These are phyloP conservation scores for Sthenelais limicola DNA, from an alignment of 2,888 invertebrate genomes.

Conservation along the genomic window DNA sequence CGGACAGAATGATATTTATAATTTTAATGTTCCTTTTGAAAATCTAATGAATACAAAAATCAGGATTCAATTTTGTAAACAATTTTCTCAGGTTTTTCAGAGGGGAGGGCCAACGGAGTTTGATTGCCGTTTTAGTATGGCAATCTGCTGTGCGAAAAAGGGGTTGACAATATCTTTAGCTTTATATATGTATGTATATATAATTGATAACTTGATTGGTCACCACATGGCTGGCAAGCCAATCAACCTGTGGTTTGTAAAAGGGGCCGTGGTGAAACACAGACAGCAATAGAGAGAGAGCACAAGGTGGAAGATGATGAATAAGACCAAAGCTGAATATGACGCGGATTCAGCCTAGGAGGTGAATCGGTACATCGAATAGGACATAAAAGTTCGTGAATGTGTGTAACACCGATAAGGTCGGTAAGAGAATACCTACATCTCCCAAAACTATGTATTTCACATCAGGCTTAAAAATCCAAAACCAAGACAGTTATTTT, in stretches of 20 bases:
- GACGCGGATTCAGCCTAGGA: conserved; percentile 21
- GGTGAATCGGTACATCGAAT: conserved; percentile 36
- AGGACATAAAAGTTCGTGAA: conserved; percentile 37
- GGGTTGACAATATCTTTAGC: conserved; percentile 31
- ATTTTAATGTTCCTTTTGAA: no score
- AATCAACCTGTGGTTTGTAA: conserved; percentile 14
- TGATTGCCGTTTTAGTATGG: conserved; percentile 27
- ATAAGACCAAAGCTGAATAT: conserved; percentile 35
- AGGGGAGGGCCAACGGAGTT: no score
- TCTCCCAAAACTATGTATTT: conserved; percentile 40
- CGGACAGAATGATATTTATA: no score
- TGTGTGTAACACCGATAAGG: conserved; percentile 15
- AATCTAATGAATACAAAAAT: no score
- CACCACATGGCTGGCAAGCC: conserved; percentile 2
- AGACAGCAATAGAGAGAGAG: conserved; percentile 36
- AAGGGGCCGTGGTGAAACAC: conserved; percentile 26
- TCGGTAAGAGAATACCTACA: conserved; percentile 37
- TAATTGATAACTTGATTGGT: not conserved
- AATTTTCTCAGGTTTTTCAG: conserved; percentile 12
- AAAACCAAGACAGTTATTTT: conserved; percentile 39
- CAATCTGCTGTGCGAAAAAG: conserved; percentile 15
- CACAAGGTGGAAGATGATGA: conserved; percentile 19
- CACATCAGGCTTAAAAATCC: conserved; percentile 39
- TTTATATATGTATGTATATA: no score
- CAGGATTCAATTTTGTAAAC: conserved; percentile 22